A percentile compares a stretch with the other conserved stretches of the same genome.
phyloP scores from a whole-genome alignment of 2,113 vertebrate genomes.

The Dicentrarchus labrax region DNA sequence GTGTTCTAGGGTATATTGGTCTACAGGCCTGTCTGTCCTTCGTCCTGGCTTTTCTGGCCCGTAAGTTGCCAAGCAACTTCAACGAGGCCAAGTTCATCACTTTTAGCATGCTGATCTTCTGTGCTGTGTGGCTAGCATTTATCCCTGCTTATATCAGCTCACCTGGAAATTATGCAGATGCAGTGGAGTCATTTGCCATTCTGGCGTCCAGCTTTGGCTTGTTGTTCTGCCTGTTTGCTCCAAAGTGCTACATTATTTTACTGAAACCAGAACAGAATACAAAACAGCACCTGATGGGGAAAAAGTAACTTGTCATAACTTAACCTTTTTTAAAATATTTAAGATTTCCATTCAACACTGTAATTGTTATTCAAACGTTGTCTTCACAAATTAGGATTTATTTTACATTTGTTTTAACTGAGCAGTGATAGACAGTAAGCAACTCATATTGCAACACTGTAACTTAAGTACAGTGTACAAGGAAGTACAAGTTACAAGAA shows the following conservation, averaged over 20 bases:
- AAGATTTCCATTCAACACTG: not conserved
- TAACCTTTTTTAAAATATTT: not conserved
- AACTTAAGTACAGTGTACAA: not conserved
- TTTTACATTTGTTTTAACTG: not conserved
- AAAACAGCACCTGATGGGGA: constrained; percentile 80
- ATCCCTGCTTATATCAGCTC: constrained; percentile 85
- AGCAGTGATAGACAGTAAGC: not conserved
- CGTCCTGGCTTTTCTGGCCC: constrained; percentile 80
- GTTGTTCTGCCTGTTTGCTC: constrained; percentile 79
- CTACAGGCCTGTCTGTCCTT: constrained; percentile 60
- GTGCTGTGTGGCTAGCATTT: constrained; percentile 85
- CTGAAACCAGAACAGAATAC: constrained; percentile 82
- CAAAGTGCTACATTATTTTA: constrained; percentile 83
- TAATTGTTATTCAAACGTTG: not conserved
- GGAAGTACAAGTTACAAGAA: not conserved
- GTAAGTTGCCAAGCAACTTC: constrained; percentile 84
- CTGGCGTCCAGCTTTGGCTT: constrained; percentile 82
- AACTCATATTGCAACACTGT: not conserved
- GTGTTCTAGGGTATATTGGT: too few species aligned
- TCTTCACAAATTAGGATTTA: not conserved
- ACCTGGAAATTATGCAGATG: constrained; percentile 81
- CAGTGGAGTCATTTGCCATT: constrained; percentile 84
- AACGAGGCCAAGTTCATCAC: constrained; percentile 86
- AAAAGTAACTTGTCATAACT: constrained; percentile 15
- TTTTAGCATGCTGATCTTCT: constrained; percentile 86